These are phyloP conservation scores for Carlito syrichta DNA, from an alignment of 2,113 vertebrate genomes.

Conservation along the genomic window DNA sequence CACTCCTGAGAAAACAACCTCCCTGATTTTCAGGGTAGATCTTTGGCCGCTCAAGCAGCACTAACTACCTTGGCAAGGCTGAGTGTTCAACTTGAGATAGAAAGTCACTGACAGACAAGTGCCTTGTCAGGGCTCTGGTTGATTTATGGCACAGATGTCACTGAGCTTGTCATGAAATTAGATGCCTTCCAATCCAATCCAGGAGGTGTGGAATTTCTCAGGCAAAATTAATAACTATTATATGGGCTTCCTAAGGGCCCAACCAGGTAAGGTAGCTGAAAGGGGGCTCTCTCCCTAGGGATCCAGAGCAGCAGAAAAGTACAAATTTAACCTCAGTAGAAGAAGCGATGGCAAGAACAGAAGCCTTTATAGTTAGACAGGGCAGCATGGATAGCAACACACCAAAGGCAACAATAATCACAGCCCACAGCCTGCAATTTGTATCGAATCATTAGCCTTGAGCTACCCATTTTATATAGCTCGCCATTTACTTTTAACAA, in stretches of 20 bases:
- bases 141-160: neutral
- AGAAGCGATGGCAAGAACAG: neutral
- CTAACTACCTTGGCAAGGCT: too few relatives aligned
- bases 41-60: too few relatives aligned
- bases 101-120: neutral
- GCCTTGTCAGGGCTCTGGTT: too few relatives aligned
- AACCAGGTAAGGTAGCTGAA: too few relatives aligned
- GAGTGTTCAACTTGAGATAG: rapidly evolving
- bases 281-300: neutral
- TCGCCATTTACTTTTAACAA: rapidly evolving
- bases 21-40: rapidly evolving
- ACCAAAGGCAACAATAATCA: too few relatives aligned
- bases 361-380: neutral
- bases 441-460: rapidly evolving
- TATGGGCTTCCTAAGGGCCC: too few relatives aligned
- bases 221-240: rapidly evolving
- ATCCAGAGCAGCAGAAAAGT: neutral
- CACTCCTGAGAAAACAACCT: rapidly evolving
- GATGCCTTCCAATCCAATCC: neutral
- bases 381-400: rapidly evolving
- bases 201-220: neutral
- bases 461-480: rapidly evolving
- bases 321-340: too few relatives aligned
- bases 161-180: rapidly evolving
- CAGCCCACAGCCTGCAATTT: rapidly evolving